Evolutionary conservation across 2,113 vertebrate genomes (phyloP).

Genomic region (Eclectus roratus): DNA sequence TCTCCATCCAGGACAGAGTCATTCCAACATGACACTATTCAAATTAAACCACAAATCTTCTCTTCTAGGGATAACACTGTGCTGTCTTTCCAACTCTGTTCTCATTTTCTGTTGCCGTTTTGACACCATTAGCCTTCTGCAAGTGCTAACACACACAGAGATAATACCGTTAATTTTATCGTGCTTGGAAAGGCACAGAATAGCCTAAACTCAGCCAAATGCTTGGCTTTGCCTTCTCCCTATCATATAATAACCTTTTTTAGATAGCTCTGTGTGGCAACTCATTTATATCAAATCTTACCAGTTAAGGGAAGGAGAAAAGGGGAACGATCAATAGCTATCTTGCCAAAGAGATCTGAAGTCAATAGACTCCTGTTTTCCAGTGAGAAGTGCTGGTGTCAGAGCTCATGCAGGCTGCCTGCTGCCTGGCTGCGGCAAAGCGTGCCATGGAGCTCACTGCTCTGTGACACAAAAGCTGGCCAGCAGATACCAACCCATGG

Average conservation of each 20-base stretch:
- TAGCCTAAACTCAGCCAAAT: conserved; percentile 9
- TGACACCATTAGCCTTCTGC: conserved; percentile 24
- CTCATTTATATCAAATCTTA: conserved; percentile 11
- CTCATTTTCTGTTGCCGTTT: not conserved
- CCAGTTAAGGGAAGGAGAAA: not conserved
- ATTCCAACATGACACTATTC: not conserved
- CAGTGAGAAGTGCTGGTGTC: rapidly evolving
- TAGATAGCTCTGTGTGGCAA: not conserved
- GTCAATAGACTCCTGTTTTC: not conserved
- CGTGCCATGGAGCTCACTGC: rapidly evolving
- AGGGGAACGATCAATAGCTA: not conserved
- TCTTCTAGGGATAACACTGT: not conserved
- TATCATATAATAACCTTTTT: not conserved
- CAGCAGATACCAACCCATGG: not conserved
- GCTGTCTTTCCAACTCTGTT: not conserved
- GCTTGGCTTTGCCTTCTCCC: conserved; percentile 37
- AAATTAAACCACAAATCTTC: conserved; percentile 48
- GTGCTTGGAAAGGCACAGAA: conserved; percentile 5
- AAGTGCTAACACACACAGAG: not conserved
- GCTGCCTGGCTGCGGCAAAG: not conserved
- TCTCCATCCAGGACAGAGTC: not conserved
- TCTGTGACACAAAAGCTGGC: rapidly evolving
- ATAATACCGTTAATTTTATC: conserved; percentile 33
- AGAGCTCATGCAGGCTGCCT: not conserved
- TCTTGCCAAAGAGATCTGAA: not conserved